phyloP scores from a whole-genome alignment of 1,140 invertebrate species.

The Psix sp. region DNA sequence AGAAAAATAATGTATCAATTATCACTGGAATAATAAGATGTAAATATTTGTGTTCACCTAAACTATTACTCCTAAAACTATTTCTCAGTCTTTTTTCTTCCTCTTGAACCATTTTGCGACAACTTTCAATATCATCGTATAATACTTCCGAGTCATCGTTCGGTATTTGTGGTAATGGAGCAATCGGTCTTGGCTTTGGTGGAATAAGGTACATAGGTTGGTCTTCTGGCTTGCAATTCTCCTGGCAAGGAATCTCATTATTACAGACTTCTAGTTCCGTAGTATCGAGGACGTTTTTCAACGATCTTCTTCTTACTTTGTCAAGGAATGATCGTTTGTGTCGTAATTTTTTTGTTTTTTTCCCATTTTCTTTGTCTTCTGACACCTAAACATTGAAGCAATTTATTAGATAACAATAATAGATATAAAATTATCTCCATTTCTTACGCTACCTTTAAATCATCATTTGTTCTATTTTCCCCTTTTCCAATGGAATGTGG shows the following conservation, averaged over 20 bases:
- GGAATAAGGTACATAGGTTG: slow-evolving; percentile 17
- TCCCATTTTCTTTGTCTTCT: neutral
- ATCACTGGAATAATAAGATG: too few relatives aligned
- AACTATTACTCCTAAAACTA: slow-evolving; percentile 24
- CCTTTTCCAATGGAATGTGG: neutral
- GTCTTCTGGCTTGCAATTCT: slow-evolving; percentile 2
- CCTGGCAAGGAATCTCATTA: neutral
- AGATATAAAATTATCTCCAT: neutral
- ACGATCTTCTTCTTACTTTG: slow-evolving; percentile 15
- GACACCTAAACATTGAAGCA: neutral
- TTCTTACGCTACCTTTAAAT: slow-evolving; percentile 26
- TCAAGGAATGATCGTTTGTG: slow-evolving; percentile 42
- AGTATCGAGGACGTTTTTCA: slow-evolving; percentile 3
- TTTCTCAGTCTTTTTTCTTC: slow-evolving; percentile 38
- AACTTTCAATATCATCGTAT: slow-evolving; percentile 44
- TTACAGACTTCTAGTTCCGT: slow-evolving; percentile 1
- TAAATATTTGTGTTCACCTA: too few relatives aligned
- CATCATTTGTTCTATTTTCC: slow-evolving; percentile 15
- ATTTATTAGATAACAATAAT: neutral
- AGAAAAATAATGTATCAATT: too few relatives aligned
- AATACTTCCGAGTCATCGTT: slow-evolving; percentile 12
- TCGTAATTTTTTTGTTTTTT: slow-evolving; percentile 21
- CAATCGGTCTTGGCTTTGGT: slow-evolving; percentile 24
- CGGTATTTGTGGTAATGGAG: slow-evolving; percentile 6
- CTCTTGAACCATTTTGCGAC: slow-evolving; percentile 11